Base-by-base conservation (phyloP, 2,797 vertebrate genomes). In the Morelia viridis region DNA sequence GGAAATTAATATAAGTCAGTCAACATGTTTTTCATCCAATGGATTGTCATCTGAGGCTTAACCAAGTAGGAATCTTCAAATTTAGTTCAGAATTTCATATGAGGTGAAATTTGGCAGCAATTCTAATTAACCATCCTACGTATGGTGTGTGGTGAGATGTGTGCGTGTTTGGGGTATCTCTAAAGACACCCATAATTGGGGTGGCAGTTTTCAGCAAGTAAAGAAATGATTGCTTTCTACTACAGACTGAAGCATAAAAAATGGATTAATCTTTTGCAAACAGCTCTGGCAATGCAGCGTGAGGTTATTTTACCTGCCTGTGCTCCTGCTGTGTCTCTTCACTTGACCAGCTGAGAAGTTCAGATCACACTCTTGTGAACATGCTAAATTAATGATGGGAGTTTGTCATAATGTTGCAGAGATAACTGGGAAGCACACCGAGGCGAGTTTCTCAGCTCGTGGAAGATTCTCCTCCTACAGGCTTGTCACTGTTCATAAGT, bases 201-300 rank as follows among this genome's bases (percentile, higher is more conserved):
- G 53, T 15, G 19, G 24, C 90, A 41, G 15, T 60, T 71, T 50
- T 46, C 28, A 13, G 15, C 5, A 84, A 56, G 35, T 24, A 28
- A 26, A 65, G 28, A 31, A 84, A 6, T n/a, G 22, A 53, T 94
- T 94, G 91, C 93, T 62, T 90, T 96, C 94, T 91, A 92, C 91
- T 94, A 92, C 87, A 15, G 58, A 65, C 19, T 80, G 85, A 1
- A 31, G 53, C 65, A 50, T 87, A 87, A 60, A 91, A 58, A 76
- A 94, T 93, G 95, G 94, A 92, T 94, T 92, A 94, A 93, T 87
- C 91, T 62, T 84, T 89, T 80, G 90, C 62, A 94, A 94, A 68
- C 0, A n/a, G 13, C 61, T 83, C 91, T 65, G 56, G 86, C 0
- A 0, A 22, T 28, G 76, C 28, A 87, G 41, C 50, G 71, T 53